Percentiles rank a stretch among this genome's conserved stretches.
Evolutionary conservation across 2,113 vertebrate genomes (phyloP).

Genomic region (Cranoglanis bouderius): DNA sequence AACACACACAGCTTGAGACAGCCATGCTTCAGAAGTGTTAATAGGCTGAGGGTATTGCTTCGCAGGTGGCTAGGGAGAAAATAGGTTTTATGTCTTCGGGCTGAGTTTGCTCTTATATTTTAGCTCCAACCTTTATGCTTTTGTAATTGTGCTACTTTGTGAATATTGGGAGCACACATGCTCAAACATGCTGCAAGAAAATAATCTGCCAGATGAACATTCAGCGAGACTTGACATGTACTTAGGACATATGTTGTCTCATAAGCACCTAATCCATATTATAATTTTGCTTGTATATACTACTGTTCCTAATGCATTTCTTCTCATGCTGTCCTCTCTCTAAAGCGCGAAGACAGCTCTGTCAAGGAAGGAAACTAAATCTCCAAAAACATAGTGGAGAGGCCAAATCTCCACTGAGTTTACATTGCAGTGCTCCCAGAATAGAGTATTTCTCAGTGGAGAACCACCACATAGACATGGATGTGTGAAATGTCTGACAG

Average conservation of each 20-base stretch:
- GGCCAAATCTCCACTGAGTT: conserved; percentile 16
- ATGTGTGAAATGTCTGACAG: conserved; percentile 30
- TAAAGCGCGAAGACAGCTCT: neutral
- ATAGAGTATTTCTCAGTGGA: conserved; percentile 16
- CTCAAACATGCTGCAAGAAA: conserved; percentile 33
- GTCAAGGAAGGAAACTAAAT: neutral
- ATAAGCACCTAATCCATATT: neutral
- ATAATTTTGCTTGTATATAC: neutral
- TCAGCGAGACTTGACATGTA: neutral
- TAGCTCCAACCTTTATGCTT: conserved; percentile 27
- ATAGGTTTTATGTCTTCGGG: conserved; percentile 48
- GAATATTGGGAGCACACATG: conserved; percentile 34
- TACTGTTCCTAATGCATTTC: neutral
- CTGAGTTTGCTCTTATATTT: conserved; percentile 36
- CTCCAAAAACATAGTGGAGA: neutral
- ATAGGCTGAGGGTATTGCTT: conserved; percentile 59
- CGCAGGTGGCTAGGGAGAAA: conserved; percentile 52
- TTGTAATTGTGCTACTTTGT: conserved; percentile 32
- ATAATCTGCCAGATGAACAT: conserved; percentile 18
- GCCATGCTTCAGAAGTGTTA: conserved; percentile 58
- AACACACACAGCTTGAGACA: conserved; percentile 13
- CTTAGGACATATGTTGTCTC: neutral
- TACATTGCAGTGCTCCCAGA: neutral
- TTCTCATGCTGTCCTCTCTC: neutral
- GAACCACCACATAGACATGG: neutral